Percentiles rank a stretch among this genome's conserved stretches.
Evolutionary conservation across 2,888 invertebrate genomes (phyloP).

Genomic region (Parnassius orleans): DNA sequence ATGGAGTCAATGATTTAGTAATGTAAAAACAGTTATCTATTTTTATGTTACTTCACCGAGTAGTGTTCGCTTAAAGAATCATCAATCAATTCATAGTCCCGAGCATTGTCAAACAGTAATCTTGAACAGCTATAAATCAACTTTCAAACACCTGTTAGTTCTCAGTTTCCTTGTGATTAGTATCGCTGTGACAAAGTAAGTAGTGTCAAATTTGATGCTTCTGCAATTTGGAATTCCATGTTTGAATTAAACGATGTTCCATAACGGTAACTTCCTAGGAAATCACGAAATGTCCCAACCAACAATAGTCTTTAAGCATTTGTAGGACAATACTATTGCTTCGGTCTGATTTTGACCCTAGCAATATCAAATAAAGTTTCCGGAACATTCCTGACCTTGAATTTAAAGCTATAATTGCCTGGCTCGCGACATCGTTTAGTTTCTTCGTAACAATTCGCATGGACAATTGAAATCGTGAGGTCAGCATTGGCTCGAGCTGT

Average conservation of each 20-base stretch:
- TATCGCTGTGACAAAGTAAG: constrained; percentile 13
- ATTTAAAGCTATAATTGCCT: constrained; percentile 72
- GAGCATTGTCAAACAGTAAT: constrained; percentile 19
- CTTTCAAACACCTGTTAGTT: constrained; percentile 11
- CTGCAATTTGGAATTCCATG: constrained; percentile 10
- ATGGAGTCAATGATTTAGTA: constrained; percentile 7
- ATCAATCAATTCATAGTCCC: constrained; percentile 20
- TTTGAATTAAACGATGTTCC: constrained; percentile 3
- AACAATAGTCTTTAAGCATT: constrained; percentile 4
- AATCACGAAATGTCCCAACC: constrained; percentile 15
- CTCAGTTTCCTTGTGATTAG: constrained; percentile 8
- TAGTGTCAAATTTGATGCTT: constrained; percentile 16
- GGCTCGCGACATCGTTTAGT: constrained; percentile 75
- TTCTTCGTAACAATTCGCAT: constrained; percentile 74
- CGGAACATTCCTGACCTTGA: constrained; percentile 73
- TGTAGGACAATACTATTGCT: constrained; percentile 2
- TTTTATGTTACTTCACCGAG: constrained; percentile 12
- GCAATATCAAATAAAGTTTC: constrained; percentile 42
- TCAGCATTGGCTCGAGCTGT: constrained; percentile 71
- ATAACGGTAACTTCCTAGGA: constrained; percentile 9
- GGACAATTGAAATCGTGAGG: constrained; percentile 81
- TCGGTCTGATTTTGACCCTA: constrained; percentile 28
- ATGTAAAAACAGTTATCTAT: constrained; percentile 4
- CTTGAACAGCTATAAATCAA: constrained; percentile 14
- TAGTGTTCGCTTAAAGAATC: constrained; percentile 14